phyloP scores from a whole-genome alignment of 2,797 vertebrate species.

The Tapera naevia region DNA sequence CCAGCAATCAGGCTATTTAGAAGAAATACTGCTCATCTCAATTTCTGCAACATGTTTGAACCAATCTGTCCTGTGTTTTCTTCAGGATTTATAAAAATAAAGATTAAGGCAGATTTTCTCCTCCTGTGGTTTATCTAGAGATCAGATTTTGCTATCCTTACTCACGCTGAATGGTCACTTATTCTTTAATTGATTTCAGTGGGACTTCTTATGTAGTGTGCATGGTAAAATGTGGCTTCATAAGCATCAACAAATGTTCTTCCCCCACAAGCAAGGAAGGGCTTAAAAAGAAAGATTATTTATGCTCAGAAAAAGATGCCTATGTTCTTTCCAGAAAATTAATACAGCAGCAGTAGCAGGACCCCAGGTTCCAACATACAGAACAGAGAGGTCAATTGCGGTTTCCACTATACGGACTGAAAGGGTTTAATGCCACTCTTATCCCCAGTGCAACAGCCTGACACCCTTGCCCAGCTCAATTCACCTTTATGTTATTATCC shows the following conservation, averaged over 20 bases:
- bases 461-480: not conserved
- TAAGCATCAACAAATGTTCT: conserved; percentile 38
- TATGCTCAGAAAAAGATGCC: not conserved
- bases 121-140: not conserved
- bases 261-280: not conserved
- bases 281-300: conserved; percentile 12
- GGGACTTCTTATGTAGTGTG: not conserved
- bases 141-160: not conserved
- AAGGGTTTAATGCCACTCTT: not conserved
- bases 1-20: not conserved
- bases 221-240: conserved; percentile 11
- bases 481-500: not conserved
- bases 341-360: not conserved
- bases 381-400: not conserved
- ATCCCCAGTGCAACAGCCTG: not conserved
- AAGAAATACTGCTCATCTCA: conserved; percentile 11
- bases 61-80: conserved; percentile 13
- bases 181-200: conserved; percentile 52
- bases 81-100: not conserved
- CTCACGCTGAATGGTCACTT: not conserved
- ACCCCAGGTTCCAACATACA: not conserved
- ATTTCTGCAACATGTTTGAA: conserved; percentile 17
- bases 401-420: not conserved
- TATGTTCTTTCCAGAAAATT: not conserved
- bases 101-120: not conserved